Conservation (phyloP, 2,797 vertebrate genomes). For the Helarctos malayanus region DNA sequence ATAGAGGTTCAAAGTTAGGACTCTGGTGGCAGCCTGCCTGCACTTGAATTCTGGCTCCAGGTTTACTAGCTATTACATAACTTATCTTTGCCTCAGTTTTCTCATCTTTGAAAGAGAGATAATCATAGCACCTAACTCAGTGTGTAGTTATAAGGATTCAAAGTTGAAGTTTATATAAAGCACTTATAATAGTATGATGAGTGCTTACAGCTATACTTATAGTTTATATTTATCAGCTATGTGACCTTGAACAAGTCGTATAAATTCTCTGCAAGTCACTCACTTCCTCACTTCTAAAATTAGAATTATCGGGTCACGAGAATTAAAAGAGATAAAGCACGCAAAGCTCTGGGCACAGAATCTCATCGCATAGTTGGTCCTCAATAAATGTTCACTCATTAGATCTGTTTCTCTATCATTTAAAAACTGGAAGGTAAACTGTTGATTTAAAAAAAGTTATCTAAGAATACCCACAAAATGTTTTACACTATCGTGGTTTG, state of each 20-base stretch:
- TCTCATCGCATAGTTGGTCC: not conserved
- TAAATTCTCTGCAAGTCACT: not conserved
- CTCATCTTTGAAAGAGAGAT: not conserved
- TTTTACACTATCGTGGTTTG: not conserved
- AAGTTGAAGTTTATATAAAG: constrained; percentile 38
- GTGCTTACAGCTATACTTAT: not conserved
- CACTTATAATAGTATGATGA: not conserved
- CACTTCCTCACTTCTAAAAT: not conserved
- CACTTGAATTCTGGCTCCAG: not conserved
- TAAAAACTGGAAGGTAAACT: not conserved
- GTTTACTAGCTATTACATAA: not conserved
- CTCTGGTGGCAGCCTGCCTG: not conserved
- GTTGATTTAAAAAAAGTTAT: not conserved
- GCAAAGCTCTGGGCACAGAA: not conserved
- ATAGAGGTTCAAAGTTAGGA: not conserved
- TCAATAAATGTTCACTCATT: not conserved
- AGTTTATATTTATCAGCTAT: not conserved
- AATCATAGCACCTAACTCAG: not conserved
- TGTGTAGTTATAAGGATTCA: not conserved
- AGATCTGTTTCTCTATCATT: not conserved
- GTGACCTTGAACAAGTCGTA: not conserved
- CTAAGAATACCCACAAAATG: not conserved
- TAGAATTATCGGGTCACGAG: not conserved
- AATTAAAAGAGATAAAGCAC: not conserved
- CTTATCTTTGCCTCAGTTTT: not conserved